Percentiles rank a stretch among this genome's conserved stretches.
These are phyloP conservation scores for Neomorphus geoffroyi DNA, from an alignment of 2,797 vertebrate species.

Conservation along the genomic window DNA sequence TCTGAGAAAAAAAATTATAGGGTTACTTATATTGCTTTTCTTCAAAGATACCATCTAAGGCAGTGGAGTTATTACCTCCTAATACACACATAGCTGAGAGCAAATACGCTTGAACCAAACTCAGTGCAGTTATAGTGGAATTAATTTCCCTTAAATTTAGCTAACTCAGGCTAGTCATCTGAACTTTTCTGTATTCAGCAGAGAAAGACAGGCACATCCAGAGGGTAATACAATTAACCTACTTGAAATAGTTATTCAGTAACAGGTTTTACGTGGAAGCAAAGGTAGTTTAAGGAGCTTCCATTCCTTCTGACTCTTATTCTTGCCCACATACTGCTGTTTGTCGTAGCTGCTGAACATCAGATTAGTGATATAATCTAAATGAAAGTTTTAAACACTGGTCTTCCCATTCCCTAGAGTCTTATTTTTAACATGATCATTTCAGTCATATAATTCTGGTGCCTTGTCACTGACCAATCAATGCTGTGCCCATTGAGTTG, in stretches of 20 bases:
- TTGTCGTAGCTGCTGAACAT: neutral
- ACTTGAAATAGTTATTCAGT: neutral
- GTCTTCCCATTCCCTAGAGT: neutral
- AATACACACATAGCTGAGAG: neutral
- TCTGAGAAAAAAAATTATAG: neutral
- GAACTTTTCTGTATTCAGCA: neutral
- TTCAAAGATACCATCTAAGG: neutral
- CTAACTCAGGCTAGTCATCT: neutral
- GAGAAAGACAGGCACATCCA: neutral
- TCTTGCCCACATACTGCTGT: neutral
- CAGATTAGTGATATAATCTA: neutral
- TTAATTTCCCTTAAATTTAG: conserved; percentile 11
- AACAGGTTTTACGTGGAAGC: neutral
- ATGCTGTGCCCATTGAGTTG: neutral
- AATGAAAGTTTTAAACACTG: neutral
- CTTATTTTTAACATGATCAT: neutral
- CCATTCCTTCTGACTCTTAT: neutral
- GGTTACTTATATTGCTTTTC: neutral
- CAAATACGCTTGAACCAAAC: neutral
- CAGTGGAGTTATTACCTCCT: neutral
- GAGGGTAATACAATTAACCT: neutral
- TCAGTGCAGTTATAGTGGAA: neutral
- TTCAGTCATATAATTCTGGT: neutral
- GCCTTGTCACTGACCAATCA: neutral
- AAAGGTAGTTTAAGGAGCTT: neutral